Percentiles rank a stretch among this genome's conserved stretches.
phyloP scores from a whole-genome alignment of 2,113 vertebrate species.

The Chloropsis hardwickii region DNA sequence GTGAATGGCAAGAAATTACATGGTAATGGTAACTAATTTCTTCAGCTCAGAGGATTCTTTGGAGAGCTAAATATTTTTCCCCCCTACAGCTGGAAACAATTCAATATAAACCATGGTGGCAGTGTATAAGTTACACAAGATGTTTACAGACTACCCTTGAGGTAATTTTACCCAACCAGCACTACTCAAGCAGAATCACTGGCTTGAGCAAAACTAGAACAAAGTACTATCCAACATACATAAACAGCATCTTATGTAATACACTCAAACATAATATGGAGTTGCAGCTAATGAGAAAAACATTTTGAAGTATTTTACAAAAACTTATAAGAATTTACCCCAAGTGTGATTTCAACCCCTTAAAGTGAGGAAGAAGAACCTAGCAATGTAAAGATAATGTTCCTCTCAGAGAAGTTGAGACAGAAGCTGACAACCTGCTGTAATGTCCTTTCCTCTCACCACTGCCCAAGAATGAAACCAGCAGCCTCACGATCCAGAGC shows the following conservation, averaged over 20 bases:
- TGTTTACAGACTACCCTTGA: accelerated
- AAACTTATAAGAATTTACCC: not conserved
- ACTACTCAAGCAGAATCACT: not conserved
- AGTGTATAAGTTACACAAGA: not conserved
- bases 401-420: not conserved
- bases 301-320: not conserved
- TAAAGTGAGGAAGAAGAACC: not conserved
- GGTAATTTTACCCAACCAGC: not conserved
- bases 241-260: not conserved
- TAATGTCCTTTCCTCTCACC: not conserved
- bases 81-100: not conserved
- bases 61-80: not conserved
- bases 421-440: not conserved
- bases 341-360: not conserved
- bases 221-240: not conserved
- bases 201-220: not conserved
- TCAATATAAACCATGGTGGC: not conserved
- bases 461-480: not conserved
- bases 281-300: not conserved
- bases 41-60: not conserved
- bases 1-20: not conserved
- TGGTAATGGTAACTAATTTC: not conserved
- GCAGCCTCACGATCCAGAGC: not conserved
- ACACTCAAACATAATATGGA: not conserved
- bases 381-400: not conserved